phyloP scores from a whole-genome alignment of 2,113 vertebrate species.

The Seriola quinqueradiata region DNA sequence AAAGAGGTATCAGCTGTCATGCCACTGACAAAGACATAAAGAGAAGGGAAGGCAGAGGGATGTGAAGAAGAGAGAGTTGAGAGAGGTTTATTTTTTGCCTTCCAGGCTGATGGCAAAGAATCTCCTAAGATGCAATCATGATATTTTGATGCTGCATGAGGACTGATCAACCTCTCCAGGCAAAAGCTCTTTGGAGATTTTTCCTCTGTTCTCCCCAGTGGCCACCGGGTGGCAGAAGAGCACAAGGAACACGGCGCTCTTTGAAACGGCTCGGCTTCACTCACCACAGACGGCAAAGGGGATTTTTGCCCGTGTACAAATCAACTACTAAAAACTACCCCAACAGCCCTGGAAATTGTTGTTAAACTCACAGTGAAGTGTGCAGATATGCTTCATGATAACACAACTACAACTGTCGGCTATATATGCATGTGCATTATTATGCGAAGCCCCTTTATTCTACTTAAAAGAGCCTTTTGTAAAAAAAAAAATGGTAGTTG shows the following conservation, averaged over 20 bases:
- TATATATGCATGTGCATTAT: constrained; percentile 28
- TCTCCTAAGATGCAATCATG: constrained; percentile 78
- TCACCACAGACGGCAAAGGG: constrained; percentile 30
- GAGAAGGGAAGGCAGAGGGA: constrained; percentile 61
- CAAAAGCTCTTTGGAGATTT: constrained; percentile 52
- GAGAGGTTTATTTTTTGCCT: constrained; percentile 74
- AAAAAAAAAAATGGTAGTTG: constrained; percentile 1
- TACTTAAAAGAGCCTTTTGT: constrained; percentile 30
- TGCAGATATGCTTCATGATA: constrained; percentile 49
- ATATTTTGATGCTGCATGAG: constrained; percentile 78
- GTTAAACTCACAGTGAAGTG: constrained; percentile 46
- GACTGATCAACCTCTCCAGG: constrained; percentile 71
- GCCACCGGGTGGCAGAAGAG: constrained; percentile 87
- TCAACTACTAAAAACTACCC: constrained; percentile 36
- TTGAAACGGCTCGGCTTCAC: constrained; percentile 46
- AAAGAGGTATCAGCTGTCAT: constrained; percentile 81
- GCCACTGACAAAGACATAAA: constrained; percentile 73
- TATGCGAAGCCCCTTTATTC: constrained; percentile 28
- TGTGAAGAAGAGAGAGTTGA: constrained; percentile 67
- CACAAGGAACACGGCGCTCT: constrained; percentile 75
- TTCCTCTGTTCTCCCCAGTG: constrained; percentile 51
- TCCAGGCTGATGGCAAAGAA: constrained; percentile 74
- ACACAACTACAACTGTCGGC: constrained; percentile 39
- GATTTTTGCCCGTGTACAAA: constrained; percentile 38
- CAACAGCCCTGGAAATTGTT: constrained; percentile 56